Conservation (phyloP, 2,113 vertebrate genomes). For the Tautogolabrus adspersus region DNA sequence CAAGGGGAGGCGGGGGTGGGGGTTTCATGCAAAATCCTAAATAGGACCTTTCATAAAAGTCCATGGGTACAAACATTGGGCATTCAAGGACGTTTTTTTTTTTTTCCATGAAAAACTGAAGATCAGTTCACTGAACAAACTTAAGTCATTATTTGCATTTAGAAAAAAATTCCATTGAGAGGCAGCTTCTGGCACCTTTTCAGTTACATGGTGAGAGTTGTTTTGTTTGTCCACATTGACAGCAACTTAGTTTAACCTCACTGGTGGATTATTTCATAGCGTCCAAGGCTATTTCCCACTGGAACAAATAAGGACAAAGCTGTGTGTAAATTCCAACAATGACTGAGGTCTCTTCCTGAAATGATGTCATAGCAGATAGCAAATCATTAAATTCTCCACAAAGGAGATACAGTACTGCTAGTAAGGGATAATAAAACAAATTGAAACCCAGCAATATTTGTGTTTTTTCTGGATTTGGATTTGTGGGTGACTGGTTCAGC, state of each 20-base stretch:
- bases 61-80: constrained; percentile 82
- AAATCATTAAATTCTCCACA: constrained; percentile 23
- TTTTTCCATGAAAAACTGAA: constrained; percentile 87
- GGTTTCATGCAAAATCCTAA: constrained; percentile 82
- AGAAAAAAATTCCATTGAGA: constrained; percentile 77
- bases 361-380: constrained; percentile 62
- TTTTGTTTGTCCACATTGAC: constrained; percentile 58
- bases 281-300: constrained; percentile 71
- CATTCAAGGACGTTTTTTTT: constrained; percentile 84
- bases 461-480: constrained; percentile 1
- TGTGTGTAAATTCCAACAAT: constrained; percentile 76
- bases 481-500: constrained; percentile 39
- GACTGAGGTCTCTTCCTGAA: constrained; percentile 57
- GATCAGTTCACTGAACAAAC: constrained; percentile 84
- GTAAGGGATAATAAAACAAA: background rate
- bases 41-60: constrained; percentile 86
- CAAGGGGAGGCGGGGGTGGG: constrained; percentile 35
- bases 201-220: constrained; percentile 55
- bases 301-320: constrained; percentile 52
- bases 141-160: constrained; percentile 84
- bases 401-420: constrained; percentile 4
- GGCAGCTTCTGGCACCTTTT: constrained; percentile 54
- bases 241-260: constrained; percentile 73
- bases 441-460: background rate
- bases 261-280: constrained; percentile 84